phyloP scores from a whole-genome alignment of 2,113 vertebrate genomes.

The Chionis minor region DNA sequence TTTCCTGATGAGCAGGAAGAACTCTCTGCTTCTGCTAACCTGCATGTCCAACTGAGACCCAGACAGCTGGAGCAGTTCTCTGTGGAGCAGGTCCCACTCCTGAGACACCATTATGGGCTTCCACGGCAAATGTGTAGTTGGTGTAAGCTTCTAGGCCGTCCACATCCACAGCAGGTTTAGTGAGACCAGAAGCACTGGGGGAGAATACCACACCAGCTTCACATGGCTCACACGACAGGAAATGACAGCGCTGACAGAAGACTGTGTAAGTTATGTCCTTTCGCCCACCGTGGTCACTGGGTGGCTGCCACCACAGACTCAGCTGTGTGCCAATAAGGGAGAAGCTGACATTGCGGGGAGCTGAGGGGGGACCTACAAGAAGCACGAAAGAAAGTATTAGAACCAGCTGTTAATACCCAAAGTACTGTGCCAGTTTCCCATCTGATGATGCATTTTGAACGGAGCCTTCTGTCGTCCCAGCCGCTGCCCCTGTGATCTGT shows the following conservation, averaged over 20 bases:
- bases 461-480: not conserved
- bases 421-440: not conserved
- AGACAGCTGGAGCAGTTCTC: constrained; percentile 41
- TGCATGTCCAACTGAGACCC: constrained; percentile 70
- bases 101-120: constrained; percentile 75
- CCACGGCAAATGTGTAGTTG: constrained; percentile 76
- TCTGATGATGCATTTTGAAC: not conserved
- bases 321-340: constrained; percentile 70
- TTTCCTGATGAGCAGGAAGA: not conserved
- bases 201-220: constrained; percentile 59
- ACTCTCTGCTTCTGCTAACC: constrained; percentile 64
- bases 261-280: constrained; percentile 76
- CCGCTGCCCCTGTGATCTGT: not conserved
- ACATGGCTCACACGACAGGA: constrained; percentile 63
- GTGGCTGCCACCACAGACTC: constrained; percentile 73
- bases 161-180: constrained; percentile 25
- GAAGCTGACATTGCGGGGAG: constrained; percentile 75
- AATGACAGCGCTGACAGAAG: constrained; percentile 69
- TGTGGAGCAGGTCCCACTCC: constrained; percentile 37
- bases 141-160: constrained; percentile 71
- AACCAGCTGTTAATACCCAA: not conserved
- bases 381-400: not conserved
- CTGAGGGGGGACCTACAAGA: constrained; percentile 72
- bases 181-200: constrained; percentile 60
- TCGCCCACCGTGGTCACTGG: constrained; percentile 68